Percentiles rank a stretch among this genome's conserved stretches.
Evolutionary conservation across 2,888 invertebrate species (phyloP).

Genomic region (Bibio marci): DNA sequence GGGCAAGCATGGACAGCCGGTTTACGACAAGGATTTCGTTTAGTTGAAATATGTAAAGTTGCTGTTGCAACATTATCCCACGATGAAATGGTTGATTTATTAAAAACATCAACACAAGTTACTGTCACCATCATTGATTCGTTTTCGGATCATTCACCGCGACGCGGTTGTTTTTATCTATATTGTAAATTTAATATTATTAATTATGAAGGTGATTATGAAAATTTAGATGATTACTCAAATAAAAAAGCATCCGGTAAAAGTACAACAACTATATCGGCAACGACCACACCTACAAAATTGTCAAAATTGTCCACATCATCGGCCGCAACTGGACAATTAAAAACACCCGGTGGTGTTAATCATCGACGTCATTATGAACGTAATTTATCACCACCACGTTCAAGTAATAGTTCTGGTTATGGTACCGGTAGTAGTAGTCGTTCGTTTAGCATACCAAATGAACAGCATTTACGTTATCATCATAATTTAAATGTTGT

Average conservation of each 20-base stretch:
- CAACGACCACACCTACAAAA: constrained; percentile 11
- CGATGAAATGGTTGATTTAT: constrained; percentile 81
- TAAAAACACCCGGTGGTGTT: constrained; percentile 26
- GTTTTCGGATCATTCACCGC: constrained; percentile 42
- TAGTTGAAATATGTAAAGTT: constrained; percentile 83
- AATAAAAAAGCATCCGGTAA: constrained; percentile 20
- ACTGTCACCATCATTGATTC: constrained; percentile 70
- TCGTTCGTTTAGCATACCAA: constrained; percentile 25
- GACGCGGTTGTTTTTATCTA: constrained; percentile 46
- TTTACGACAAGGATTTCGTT: constrained; percentile 71
- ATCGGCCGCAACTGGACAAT: constrained; percentile 21
- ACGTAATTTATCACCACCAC: constrained; percentile 57
- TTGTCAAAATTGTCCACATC: constrained; percentile 3
- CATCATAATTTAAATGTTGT: constrained; percentile 1
- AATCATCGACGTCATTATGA: constrained; percentile 51
- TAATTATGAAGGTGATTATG: constrained; percentile 48
- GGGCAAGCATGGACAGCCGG: constrained; percentile 50
- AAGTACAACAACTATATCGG: background rate
- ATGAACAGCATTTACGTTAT: constrained; percentile 7
- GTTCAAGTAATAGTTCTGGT: constrained; percentile 67
- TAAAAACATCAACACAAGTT: constrained; percentile 77
- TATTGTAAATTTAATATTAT: constrained; percentile 44
- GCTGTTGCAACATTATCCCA: constrained; percentile 78
- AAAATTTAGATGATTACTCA: constrained; percentile 40
- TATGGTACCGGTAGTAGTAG: constrained; percentile 56